Conservation (phyloP, 1,140 invertebrate genomes). For the Drosophila parvula region DNA sequence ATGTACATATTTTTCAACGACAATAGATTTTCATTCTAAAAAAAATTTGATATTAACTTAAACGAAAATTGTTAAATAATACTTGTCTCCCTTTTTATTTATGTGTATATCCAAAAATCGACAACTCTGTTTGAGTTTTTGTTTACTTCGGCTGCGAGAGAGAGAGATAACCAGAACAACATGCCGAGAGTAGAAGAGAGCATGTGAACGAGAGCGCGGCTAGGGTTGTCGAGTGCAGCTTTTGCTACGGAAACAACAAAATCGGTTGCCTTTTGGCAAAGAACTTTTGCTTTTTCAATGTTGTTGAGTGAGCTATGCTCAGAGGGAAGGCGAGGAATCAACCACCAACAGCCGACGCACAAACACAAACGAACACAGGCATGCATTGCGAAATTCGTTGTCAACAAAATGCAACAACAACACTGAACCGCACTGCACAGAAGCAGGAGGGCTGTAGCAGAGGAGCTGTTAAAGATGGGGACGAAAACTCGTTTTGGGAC, state of each 20-base stretch:
- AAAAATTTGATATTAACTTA: too few species aligned
- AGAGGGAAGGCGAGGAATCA: conserved; percentile 35
- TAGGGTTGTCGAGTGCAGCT: conserved; percentile 51
- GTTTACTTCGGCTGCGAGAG: conserved; percentile 59
- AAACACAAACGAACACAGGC: conserved; percentile 29
- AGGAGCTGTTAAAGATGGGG: conserved; percentile 13
- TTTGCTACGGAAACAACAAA: conserved; percentile 38
- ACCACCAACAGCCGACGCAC: conserved; percentile 58
- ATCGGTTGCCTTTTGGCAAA: conserved; percentile 47
- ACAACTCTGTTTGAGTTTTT: conserved; percentile 50
- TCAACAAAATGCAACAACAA: conserved; percentile 47
- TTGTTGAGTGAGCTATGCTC: conserved; percentile 5
- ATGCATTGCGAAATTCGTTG: conserved; percentile 74
- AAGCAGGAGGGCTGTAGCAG: conserved; percentile 21
- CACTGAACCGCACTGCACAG: conserved; percentile 14
- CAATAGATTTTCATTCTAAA: too few species aligned
- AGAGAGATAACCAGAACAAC: conserved; percentile 18
- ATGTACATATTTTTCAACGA: too few species aligned
- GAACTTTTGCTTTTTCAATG: conserved; percentile 76
- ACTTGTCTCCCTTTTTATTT: too few species aligned
- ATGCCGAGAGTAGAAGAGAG: conserved; percentile 18
- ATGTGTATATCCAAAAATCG: background rate
- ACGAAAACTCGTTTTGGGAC: conserved; percentile 67
- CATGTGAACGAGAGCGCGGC: conserved; percentile 13
- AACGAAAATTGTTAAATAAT: too few species aligned